Percentiles rank a stretch among this genome's conserved stretches.
Evolutionary conservation across 2,113 vertebrate genomes (phyloP).

Genomic region (Lipotes vexillifer): DNA sequence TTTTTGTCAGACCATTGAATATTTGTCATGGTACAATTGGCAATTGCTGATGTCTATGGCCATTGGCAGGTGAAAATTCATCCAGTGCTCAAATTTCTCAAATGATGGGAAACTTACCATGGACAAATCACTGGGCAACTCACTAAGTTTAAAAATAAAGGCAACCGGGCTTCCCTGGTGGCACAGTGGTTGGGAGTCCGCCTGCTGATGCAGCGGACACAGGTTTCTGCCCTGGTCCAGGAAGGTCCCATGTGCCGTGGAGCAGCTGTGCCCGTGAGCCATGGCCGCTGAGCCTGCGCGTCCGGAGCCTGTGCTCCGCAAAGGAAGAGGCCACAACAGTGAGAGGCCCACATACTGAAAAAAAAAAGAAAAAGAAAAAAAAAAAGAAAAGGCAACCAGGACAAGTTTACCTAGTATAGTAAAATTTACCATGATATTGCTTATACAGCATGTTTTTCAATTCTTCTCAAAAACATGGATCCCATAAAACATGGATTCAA

Average conservation of each 20-base stretch:
- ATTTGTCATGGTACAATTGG: background rate
- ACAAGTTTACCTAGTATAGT: background rate
- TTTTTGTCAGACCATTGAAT: background rate
- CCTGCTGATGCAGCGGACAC: no score
- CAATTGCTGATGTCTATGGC: background rate
- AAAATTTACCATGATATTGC: background rate
- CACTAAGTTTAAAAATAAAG: background rate
- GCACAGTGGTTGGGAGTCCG: no score
- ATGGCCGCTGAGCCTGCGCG: no score
- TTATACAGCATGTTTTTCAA: background rate
- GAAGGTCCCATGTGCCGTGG: no score
- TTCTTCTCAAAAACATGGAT: background rate
- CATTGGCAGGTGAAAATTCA: background rate
- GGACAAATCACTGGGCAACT: background rate
- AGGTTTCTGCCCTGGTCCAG: accelerated
- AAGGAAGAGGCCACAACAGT: no score
- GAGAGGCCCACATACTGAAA: no score
- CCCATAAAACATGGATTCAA: background rate
- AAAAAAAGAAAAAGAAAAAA: no score
- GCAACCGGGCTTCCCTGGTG: no score
- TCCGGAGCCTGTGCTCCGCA: no score
- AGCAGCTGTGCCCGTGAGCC: no score
- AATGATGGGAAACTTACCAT: background rate
- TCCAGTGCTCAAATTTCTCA: background rate
- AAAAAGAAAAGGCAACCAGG: background rate